Evolutionary conservation across 2,113 vertebrate genomes (phyloP), one percentile per base, ranked within the genome.

Genomic region (Ciconia boyciana): DNA sequence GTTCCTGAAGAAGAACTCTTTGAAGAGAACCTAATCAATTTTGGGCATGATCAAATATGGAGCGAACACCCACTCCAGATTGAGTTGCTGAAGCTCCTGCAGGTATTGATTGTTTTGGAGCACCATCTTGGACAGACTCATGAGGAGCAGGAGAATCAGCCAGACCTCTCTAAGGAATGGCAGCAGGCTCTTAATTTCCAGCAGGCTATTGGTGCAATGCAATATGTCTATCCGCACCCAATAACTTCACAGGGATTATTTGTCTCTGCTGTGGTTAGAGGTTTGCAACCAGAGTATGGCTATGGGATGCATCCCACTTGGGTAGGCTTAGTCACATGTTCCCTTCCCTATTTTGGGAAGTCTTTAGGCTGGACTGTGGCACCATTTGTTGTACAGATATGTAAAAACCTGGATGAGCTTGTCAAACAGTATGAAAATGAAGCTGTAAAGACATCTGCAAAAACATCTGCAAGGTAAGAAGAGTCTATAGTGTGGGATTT

Each of bases 211-310:
- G 98, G 99, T 34, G 99, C 99, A 48, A 93, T 98, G 84, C 99
- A 98, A 26, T 99, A 99, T 1, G 98, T 99, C 65, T 97, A 98
- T 64, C 98, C 98, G 3, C 99, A 99, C 51, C 99, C 99, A 8
- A 99, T 99, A 96, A 99, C 99, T 5, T 99, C 99, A 5, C 99
- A 99, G 93, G 99, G 99, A 2, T 97, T 99, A 93, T 99, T 99
- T 52, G 99, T 99, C 26, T 99, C 99, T 0, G 99, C 99, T 0
- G 99, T 99, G 58, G 98, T 99, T 31, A 96, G 98, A 55, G 99
- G 99, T 25, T 97, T 99, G 84, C 99, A 99, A 94, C 99, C 99
- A 0, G 99, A 99, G 89, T 99, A 99, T 0, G 99, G 99, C 69
- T 99, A 99, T 0, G 98, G 98, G 43, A 99, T 99, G 99, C 99